These are phyloP conservation scores for Clavelina lepadiformis DNA, from an alignment of 23 tunicate species.

Conservation along the genomic window DNA sequence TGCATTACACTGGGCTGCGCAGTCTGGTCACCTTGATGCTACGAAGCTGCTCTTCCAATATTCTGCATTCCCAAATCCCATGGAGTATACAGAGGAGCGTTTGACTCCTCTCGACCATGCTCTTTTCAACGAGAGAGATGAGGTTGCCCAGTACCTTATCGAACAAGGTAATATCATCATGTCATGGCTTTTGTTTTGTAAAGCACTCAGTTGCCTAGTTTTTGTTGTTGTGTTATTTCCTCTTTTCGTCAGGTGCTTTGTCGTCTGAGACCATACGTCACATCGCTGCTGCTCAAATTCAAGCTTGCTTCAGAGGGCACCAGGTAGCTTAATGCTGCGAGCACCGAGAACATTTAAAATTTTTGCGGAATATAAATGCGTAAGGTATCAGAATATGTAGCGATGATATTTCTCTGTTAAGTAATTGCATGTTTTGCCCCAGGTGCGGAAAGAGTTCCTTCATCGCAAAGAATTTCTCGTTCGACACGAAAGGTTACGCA, in stretches of 20 bases:
- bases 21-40: slow-evolving; percentile 83
- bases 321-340: slow-evolving; percentile 3
- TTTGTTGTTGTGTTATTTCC: not conserved
- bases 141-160: slow-evolving; percentile 77
- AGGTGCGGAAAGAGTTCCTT: slow-evolving; percentile 72
- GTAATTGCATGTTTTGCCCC: slow-evolving; percentile 1
- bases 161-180: slow-evolving; percentile 76
- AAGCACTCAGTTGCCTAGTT: not conserved
- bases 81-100: slow-evolving; percentile 90
- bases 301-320: slow-evolving; percentile 85
- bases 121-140: slow-evolving; percentile 57
- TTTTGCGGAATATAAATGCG: not conserved
- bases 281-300: slow-evolving; percentile 82
- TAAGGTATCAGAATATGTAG: not conserved
- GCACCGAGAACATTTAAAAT: not conserved
- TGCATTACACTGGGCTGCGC: slow-evolving; percentile 95
- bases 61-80: slow-evolving; percentile 79
- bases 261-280: slow-evolving; percentile 88
- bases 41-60: slow-evolving; percentile 79
- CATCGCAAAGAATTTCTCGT: slow-evolving; percentile 52
- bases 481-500: slow-evolving; percentile 44
- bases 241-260: slow-evolving; percentile 86
- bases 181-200: not conserved
- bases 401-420: not conserved
- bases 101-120: slow-evolving; percentile 94